Conservation (phyloP, 1,140 invertebrate species). For the Lithobius niger region DNA sequence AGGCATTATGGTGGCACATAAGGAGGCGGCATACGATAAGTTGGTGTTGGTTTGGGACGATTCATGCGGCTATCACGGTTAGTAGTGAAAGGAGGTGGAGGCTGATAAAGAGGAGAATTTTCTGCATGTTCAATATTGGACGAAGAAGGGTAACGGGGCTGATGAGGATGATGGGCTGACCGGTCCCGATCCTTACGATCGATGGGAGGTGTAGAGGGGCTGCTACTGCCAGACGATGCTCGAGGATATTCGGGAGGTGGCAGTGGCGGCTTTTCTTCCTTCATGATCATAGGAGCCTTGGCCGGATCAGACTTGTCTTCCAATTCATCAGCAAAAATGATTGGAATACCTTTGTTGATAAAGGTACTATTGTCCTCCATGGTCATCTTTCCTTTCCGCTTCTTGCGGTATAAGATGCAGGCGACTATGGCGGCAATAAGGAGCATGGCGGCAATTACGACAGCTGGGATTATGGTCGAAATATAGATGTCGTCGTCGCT, state of each 20-base stretch:
- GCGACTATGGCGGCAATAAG: conserved; percentile 72
- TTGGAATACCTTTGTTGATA: conserved; percentile 78
- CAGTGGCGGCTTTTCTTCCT: conserved; percentile 81
- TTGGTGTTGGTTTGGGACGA: conserved; percentile 62
- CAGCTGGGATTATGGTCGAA: conserved; percentile 77
- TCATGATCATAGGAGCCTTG: conserved; percentile 79
- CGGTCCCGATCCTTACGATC: conserved; percentile 25
- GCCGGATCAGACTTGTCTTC: conserved; percentile 78
- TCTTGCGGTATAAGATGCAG: conserved; percentile 69
- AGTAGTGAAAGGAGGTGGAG: conserved; percentile 63
- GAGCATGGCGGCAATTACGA: conserved; percentile 79
- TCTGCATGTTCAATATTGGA: conserved; percentile 16
- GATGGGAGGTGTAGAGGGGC: conserved; percentile 37
- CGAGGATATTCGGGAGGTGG: conserved; percentile 59
- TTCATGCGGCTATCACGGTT: conserved; percentile 43
- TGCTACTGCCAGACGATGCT: conserved; percentile 34
- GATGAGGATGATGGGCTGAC: conserved; percentile 25
- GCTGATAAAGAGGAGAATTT: conserved; percentile 47
- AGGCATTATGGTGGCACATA: conserved; percentile 73
- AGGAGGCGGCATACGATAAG: conserved; percentile 76
- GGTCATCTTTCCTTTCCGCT: conserved; percentile 66
- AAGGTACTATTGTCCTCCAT: conserved; percentile 48
- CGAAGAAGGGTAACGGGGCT: conserved; percentile 23
- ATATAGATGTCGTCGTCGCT: conserved; percentile 60
- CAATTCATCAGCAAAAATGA: conserved; percentile 83